Conservation (phyloP, 2,113 vertebrate genomes). For the Ammodytes marinus region DNA sequence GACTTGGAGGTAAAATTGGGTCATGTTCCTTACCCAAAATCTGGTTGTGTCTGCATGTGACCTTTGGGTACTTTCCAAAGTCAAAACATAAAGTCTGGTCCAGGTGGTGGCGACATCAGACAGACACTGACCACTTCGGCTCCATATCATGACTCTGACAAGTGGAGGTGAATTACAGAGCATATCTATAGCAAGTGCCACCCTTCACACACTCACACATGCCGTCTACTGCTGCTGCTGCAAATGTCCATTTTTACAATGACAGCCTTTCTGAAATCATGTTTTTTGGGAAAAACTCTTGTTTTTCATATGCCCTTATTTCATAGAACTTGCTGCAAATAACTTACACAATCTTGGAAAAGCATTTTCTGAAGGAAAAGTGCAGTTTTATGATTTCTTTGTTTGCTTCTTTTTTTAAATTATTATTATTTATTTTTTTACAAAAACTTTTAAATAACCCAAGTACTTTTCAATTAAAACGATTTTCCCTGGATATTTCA, state of each 20-base stretch:
- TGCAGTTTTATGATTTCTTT: neutral
- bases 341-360: neutral
- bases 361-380: neutral
- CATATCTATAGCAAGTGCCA: neutral
- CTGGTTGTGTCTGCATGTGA: constrained; percentile 15
- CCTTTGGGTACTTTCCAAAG: constrained; percentile 33
- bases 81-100: neutral
- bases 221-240: neutral
- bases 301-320: neutral
- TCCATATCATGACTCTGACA: constrained; percentile 42
- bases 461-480: neutral
- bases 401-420: neutral
- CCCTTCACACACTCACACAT: constrained; percentile 2
- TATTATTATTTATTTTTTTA: neutral
- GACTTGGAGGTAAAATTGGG: constrained; percentile 36
- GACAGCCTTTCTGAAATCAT: neutral
- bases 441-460: neutral
- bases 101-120: constrained; percentile 21
- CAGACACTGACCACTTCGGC: constrained; percentile 1
- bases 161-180: constrained; percentile 13
- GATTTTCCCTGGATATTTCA: neutral
- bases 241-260: neutral
- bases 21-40: constrained; percentile 23
- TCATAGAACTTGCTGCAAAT: neutral
- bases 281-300: neutral